phyloP scores from a whole-genome alignment of 2,797 vertebrate genomes.

The Champsocephalus gunnari region DNA sequence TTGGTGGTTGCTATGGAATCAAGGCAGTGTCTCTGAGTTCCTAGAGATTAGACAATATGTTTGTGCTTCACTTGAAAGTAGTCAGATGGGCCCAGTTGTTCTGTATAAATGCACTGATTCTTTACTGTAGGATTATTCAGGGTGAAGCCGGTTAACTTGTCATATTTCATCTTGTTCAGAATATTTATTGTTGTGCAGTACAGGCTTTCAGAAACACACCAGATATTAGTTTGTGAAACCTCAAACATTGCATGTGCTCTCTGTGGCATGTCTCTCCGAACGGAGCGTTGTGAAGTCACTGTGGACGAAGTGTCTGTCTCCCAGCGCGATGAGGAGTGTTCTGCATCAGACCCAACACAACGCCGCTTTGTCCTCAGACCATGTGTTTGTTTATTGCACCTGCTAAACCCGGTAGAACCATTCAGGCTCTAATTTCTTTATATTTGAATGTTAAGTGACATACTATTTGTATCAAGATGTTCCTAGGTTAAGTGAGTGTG shows the following conservation, averaged over 20 bases:
- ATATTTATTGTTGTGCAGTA: constrained; percentile 46
- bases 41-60: not conserved
- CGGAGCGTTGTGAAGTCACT: constrained; percentile 49
- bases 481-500: not conserved
- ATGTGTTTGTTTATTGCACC: constrained; percentile 51
- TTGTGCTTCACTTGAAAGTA: not conserved
- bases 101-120: not conserved
- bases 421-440: constrained; percentile 13
- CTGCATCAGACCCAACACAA: constrained; percentile 76
- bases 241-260: constrained; percentile 60
- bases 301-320: constrained; percentile 68
- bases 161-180: constrained; percentile 23
- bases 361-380: constrained; percentile 32
- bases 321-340: constrained; percentile 55
- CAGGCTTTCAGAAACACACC: constrained; percentile 43
- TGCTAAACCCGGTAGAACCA: constrained; percentile 6
- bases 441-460: not conserved
- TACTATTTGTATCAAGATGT: not conserved
- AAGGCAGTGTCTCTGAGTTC: not conserved
- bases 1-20: not conserved
- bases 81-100: not conserved
- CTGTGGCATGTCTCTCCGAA: constrained; percentile 55
- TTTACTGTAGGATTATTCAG: not conserved
- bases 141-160: not conserved
- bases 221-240: constrained; percentile 67